Percentiles rank a stretch among this genome's conserved stretches.
These are phyloP conservation scores for Coelinius sp. DNA, from an alignment of 2,888 invertebrate species.

Conservation along the genomic window DNA sequence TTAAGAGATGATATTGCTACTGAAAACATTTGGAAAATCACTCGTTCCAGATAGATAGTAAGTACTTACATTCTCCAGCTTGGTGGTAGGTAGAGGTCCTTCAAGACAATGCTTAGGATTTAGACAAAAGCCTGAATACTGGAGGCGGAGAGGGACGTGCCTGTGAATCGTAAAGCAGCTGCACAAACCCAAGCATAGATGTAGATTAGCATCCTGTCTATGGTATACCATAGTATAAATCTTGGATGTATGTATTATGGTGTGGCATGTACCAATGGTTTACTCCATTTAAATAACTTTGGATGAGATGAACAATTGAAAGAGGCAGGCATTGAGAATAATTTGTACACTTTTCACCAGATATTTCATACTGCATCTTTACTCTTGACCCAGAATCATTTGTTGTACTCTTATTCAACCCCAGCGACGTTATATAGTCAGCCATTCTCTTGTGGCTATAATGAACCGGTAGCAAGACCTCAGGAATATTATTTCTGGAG, in stretches of 20 bases:
- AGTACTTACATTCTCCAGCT: slow-evolving; percentile 13
- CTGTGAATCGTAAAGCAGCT: slow-evolving; percentile 34
- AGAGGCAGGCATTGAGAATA: neutral
- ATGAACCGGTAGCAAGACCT: neutral
- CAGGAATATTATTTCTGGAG: neutral
- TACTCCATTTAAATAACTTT: neutral
- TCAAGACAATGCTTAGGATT: slow-evolving; percentile 55
- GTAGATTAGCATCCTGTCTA: slow-evolving; percentile 22
- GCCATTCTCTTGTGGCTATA: neutral
- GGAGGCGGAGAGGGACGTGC: slow-evolving; percentile 40
- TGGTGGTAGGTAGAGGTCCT: slow-evolving; percentile 29
- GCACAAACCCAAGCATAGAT: slow-evolving; percentile 25
- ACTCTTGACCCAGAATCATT: slow-evolving; percentile 3
- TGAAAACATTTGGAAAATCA: neutral
- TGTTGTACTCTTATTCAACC: neutral
- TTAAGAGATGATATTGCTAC: neutral
- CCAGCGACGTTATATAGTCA: neutral
- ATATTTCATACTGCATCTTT: neutral
- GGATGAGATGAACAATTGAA: neutral
- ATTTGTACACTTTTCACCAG: neutral
- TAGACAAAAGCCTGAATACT: slow-evolving; percentile 59
- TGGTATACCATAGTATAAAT: slow-evolving; percentile 16
- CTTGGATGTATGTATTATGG: slow-evolving; percentile 5
- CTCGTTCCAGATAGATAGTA: neutral
- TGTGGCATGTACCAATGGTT: neutral